Evolutionary conservation across 2,113 vertebrate genomes (phyloP), one percentile per base, ranked within the genome.

Genomic region (Solea solea): DNA sequence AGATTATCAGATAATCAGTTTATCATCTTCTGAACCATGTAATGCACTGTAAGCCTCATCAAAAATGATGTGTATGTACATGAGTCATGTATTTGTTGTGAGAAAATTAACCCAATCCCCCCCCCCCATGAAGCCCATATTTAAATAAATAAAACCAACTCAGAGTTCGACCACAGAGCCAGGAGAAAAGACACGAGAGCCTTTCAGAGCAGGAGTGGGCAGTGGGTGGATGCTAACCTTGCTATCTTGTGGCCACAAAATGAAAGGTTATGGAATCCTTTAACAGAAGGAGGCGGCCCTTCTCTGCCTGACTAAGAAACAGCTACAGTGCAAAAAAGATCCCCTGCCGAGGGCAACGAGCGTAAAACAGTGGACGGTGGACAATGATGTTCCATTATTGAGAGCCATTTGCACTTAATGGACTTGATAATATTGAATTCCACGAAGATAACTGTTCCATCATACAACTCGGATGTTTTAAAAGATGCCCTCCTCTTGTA

Each of bases 201-300:
- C 50, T 59, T 57, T 81, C 50, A 1, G 78, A 3, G 14, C 62
- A 79, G 8, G 25, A 74, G 60, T 9, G 59, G 60, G 64, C 62
- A 34, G 80, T n/a, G 64, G 61, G 21, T 65, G 72, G 69, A 62
- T 52, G 59, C 72, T 71, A 63, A 69, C 79, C 86, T 76, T 41
- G 66, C 75, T 78, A 76, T 40, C 55, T 49, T 49, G 39, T 46
- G 61, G 69, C 70, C 83, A 82, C 71, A 78, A 81, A 86, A 89
- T 83, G 74, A 77, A 77, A 76, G 75, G 79, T 79, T 82, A 74
- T 74, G 50, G 57, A 72, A 60, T 56, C 64, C 60, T 28, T 10
- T 8, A 50, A 50, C 69, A 25, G 72, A 1, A 39, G 41, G 55
- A 76, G 69, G 28, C 49, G 1, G n/a, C 51, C 51, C 53, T 40